Percentiles rank a stretch among this genome's conserved stretches.
phyloP scores from a whole-genome alignment of 2,888 invertebrate genomes.

The Molanna angustata region DNA sequence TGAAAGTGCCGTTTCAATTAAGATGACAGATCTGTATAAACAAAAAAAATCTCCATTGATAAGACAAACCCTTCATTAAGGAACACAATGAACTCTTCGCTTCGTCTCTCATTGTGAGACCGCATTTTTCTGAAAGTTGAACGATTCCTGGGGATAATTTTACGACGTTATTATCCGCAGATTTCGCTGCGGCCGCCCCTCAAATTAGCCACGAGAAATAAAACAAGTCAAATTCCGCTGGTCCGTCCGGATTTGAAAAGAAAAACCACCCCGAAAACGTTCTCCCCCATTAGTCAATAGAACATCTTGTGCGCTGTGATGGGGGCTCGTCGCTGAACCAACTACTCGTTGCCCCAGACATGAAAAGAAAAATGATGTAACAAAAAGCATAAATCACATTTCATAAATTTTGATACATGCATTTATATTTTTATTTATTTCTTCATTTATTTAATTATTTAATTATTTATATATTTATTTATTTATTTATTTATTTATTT shows the following conservation, averaged over 20 bases:
- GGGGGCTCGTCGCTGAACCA: no score
- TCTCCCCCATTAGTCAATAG: slow-evolving; percentile 13
- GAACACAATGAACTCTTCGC: slow-evolving; percentile 3
- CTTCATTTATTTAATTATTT: no score
- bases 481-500: no score
- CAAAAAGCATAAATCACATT: neutral
- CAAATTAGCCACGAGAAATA: slow-evolving; percentile 26
- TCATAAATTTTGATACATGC: no score
- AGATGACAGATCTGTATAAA: no score
- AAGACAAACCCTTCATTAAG: slow-evolving; percentile 22
- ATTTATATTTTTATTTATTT: no score
- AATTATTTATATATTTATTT: no score
- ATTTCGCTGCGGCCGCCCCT: slow-evolving; percentile 21
- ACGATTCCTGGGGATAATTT: slow-evolving; percentile 16
- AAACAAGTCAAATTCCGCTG: slow-evolving; percentile 21
- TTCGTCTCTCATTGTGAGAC: slow-evolving; percentile 9
- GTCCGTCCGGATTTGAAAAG: slow-evolving; percentile 20
- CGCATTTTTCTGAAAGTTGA: slow-evolving; percentile 13
- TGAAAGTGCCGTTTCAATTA: no score
- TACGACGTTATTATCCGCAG: slow-evolving; percentile 30
- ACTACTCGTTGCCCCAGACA: no score
- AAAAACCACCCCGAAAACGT: slow-evolving; percentile 6
- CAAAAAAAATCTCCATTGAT: no score
- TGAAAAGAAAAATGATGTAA: no score
- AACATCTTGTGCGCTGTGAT: slow-evolving; percentile 11